phyloP scores from a whole-genome alignment of 2,888 invertebrate genomes.

The Aphrophora alni region DNA sequence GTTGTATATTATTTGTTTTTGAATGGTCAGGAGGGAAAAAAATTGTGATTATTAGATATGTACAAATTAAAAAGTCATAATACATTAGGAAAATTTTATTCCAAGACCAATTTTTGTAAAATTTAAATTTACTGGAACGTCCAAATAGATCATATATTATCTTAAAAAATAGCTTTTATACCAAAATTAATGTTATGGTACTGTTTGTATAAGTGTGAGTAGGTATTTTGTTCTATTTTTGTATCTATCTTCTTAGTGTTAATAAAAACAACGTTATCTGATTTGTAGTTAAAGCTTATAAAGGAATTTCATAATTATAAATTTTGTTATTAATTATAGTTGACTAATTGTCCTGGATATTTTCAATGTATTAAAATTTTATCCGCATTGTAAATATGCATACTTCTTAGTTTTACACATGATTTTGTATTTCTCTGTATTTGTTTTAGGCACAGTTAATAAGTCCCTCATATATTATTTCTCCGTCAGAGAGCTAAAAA shows the following conservation, averaged over 20 bases:
- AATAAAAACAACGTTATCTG: neutral
- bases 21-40: neutral
- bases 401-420: no score
- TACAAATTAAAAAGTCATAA: neutral
- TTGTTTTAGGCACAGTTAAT: no score
- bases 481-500: no score
- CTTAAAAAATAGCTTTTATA: neutral
- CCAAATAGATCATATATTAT: neutral
- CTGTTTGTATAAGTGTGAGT: neutral
- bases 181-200: neutral
- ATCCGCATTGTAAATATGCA: no score
- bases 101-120: slow-evolving; percentile 3
- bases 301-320: neutral
- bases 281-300: neutral
- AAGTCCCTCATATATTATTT: no score
- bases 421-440: no score
- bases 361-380: no score
- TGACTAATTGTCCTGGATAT: no score
- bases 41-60: neutral
- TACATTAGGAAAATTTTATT: neutral
- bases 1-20: neutral
- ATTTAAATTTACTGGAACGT: neutral
- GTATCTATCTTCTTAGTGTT: neutral
- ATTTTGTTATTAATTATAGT: neutral
- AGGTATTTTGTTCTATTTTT: slow-evolving; percentile 9